A percentile compares a stretch with the other conserved stretches of the same genome.
Evolutionary conservation across 1,140 invertebrate species (phyloP).

Genomic region (Akabosia matsudoensis): DNA sequence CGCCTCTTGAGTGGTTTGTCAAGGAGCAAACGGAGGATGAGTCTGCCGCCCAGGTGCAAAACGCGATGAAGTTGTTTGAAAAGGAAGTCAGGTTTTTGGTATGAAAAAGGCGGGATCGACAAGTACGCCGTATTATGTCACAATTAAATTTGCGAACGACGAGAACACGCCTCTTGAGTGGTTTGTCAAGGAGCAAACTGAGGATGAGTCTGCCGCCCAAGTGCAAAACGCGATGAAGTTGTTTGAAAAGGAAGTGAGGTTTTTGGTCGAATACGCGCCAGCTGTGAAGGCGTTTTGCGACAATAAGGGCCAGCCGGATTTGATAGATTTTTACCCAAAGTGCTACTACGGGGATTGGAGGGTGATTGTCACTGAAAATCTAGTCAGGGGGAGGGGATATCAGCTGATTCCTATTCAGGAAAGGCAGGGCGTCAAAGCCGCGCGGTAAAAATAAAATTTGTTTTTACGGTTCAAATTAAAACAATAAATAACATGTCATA

Average conservation of each 20-base stretch:
- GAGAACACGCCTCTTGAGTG: background rate
- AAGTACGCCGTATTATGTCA: too few relatives aligned
- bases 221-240: background rate
- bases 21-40: background rate
- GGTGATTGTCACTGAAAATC: background rate
- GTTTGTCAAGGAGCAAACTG: background rate
- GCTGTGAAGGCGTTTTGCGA: background rate
- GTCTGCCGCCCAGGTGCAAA: background rate
- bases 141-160: background rate
- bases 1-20: background rate
- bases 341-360: slow-evolving; percentile 3
- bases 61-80: background rate
- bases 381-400: background rate
- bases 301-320: background rate
- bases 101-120: too few relatives aligned
- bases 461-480: too few relatives aligned
- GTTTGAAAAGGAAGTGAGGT: background rate
- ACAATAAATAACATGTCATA: too few relatives aligned
- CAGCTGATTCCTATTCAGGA: background rate
- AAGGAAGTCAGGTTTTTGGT: background rate
- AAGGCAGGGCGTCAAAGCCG: background rate
- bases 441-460: background rate
- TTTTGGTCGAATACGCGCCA: background rate
- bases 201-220: background rate
- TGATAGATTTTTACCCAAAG: background rate